Conservation (phyloP, 2,888 invertebrate species). For the Rhagophthalmus giganteus region DNA sequence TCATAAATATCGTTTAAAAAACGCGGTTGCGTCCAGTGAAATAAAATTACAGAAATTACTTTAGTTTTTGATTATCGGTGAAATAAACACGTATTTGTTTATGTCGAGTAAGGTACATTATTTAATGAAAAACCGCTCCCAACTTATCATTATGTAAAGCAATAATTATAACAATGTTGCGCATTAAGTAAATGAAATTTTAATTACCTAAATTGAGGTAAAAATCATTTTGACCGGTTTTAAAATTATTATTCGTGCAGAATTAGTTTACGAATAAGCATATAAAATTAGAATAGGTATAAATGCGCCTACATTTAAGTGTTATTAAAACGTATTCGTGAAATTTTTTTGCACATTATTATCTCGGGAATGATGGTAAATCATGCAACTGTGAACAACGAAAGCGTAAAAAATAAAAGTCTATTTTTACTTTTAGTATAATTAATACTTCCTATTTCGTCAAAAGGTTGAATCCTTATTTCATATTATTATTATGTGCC, state of each 20-base stretch:
- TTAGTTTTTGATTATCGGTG: no score
- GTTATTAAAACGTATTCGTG: no score
- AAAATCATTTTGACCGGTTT: constrained; percentile 1
- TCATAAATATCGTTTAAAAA: no score
- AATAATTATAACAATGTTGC: constrained; percentile 1
- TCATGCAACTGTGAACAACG: constrained; percentile 11
- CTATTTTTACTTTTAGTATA: not conserved
- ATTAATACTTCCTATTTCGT: constrained; percentile 5
- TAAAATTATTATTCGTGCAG: constrained; percentile 2
- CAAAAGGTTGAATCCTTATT: not conserved
- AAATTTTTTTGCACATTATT: not conserved
- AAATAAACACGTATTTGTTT: no score
- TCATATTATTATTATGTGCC: no score
- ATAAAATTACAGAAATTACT: no score
- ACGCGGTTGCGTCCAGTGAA: no score
- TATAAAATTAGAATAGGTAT: no score
- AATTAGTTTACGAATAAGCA: not conserved
- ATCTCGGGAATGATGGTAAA: not conserved
- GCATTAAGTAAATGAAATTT: constrained; percentile 5
- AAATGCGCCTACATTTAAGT: no score
- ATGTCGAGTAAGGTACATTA: no score
- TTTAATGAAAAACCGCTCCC: constrained; percentile 5
- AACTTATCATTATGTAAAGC: constrained; percentile 1
- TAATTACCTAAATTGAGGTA: constrained; percentile 5
- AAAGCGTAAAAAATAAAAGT: constrained; percentile 7